Evolutionary conservation across 1,140 invertebrate genomes (phyloP).

Genomic region (Calephelis virginiensis): DNA sequence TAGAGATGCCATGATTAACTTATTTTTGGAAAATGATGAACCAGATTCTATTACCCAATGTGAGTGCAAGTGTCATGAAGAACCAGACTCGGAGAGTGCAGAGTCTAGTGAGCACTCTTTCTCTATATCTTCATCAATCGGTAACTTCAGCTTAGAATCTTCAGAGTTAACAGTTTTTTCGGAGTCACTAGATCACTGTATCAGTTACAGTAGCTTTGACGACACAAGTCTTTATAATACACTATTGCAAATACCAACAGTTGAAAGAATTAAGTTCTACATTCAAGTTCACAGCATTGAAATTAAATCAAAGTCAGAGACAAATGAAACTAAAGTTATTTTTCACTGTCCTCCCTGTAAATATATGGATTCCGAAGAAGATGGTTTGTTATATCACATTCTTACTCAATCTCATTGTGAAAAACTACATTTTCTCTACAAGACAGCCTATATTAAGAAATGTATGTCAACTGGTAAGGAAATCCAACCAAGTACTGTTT

Average conservation of each 20-base stretch:
- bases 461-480: slow-evolving; percentile 58
- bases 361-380: slow-evolving; percentile 48
- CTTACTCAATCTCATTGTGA: slow-evolving; percentile 60
- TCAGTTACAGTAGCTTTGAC: slow-evolving; percentile 66
- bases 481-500: slow-evolving; percentile 65
- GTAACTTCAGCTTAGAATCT: slow-evolving; percentile 61
- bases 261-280: slow-evolving; percentile 67
- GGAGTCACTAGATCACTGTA: slow-evolving; percentile 58
- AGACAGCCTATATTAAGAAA: slow-evolving; percentile 69
- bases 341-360: slow-evolving; percentile 61
- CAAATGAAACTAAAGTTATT: slow-evolving; percentile 42
- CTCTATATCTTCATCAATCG: slow-evolving; percentile 63
- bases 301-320: slow-evolving; percentile 35
- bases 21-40: slow-evolving; percentile 49
- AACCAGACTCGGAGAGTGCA: slow-evolving; percentile 34
- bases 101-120: slow-evolving; percentile 41
- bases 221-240: slow-evolving; percentile 49
- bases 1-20: slow-evolving; percentile 53
- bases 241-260: slow-evolving; percentile 56
- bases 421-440: slow-evolving; percentile 69
- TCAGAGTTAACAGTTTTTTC: slow-evolving; percentile 63
- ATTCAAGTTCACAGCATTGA: slow-evolving; percentile 67
- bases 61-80: slow-evolving; percentile 47
- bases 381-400: slow-evolving; percentile 56
- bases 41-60: slow-evolving; percentile 40